Evolutionary conservation across 2,888 invertebrate genomes (phyloP).

Genomic region (Cephonodes hylas): DNA sequence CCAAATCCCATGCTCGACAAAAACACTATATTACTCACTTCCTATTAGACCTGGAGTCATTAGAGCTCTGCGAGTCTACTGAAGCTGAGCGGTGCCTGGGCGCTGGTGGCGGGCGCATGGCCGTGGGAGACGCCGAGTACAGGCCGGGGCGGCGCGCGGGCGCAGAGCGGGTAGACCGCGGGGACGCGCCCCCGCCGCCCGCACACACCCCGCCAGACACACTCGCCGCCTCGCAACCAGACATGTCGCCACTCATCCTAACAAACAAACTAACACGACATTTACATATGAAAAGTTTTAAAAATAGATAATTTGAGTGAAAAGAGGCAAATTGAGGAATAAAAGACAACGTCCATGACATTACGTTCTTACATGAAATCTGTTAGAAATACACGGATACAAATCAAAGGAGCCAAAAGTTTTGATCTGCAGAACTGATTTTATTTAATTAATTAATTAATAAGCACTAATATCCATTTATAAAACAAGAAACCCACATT

Average conservation of each 20-base stretch:
- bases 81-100: constrained; percentile 87
- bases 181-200: constrained; percentile 85
- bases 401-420: too few species aligned
- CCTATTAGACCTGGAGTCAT: constrained; percentile 89
- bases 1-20: too few species aligned
- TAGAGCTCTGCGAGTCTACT: constrained; percentile 94
- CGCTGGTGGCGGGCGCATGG: constrained; percentile 91
- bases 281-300: background rate
- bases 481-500: too few species aligned
- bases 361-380: too few species aligned
- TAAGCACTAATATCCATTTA: too few species aligned
- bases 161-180: constrained; percentile 91
- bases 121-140: constrained; percentile 87
- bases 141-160: constrained; percentile 85
- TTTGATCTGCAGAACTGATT: too few species aligned
- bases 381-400: too few species aligned
- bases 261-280: background rate
- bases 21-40: too few species aligned
- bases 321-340: too few species aligned
- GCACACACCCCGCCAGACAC: constrained; percentile 19
- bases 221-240: constrained; percentile 44
- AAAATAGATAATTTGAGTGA: too few species aligned
- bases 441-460: too few species aligned
- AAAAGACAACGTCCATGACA: too few species aligned
- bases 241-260: constrained; percentile 70